A percentile compares a stretch with the other conserved stretches of the same genome.
Conservation (phyloP, 2,797 vertebrate species). For the Malacoraja senta region DNA sequence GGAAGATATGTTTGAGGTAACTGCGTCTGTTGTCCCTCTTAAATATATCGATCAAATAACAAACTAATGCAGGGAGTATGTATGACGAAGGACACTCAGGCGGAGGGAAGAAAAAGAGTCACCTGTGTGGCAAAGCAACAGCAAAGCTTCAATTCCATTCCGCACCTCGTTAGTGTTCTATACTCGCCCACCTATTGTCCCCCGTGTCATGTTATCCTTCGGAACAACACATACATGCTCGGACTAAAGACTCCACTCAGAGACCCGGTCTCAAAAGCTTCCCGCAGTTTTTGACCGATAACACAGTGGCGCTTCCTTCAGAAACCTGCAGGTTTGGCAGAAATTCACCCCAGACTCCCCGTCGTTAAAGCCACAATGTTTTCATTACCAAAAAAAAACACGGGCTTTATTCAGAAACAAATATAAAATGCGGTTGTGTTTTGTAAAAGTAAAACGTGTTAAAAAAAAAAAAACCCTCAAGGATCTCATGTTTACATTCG, state of each 20-base stretch:
- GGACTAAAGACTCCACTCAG: neutral
- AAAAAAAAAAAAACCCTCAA: neutral
- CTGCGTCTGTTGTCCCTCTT: neutral
- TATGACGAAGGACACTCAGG: neutral
- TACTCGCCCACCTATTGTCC: neutral
- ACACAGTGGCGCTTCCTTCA: neutral
- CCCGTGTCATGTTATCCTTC: neutral
- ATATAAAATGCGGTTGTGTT: neutral
- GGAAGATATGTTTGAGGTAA: neutral
- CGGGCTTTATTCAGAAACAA: neutral
- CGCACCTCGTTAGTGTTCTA: neutral
- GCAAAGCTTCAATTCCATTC: too few relatives aligned
- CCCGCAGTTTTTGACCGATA: neutral
- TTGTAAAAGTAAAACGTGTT: neutral
- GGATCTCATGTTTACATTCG: constrained; percentile 60
- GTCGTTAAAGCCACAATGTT: too few relatives aligned
- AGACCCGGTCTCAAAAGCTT: too few relatives aligned
- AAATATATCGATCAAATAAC: constrained; percentile 9
- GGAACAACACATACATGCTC: neutral
- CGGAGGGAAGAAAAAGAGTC: neutral
- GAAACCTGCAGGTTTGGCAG: neutral
- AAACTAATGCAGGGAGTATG: neutral
- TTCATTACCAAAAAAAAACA: too few relatives aligned
- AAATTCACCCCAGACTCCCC: neutral
- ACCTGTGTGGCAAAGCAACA: neutral